Evolutionary conservation across 2,797 vertebrate genomes (phyloP), one percentile per base, ranked within the genome.

Genomic region (Anniella stebbinsi): DNA sequence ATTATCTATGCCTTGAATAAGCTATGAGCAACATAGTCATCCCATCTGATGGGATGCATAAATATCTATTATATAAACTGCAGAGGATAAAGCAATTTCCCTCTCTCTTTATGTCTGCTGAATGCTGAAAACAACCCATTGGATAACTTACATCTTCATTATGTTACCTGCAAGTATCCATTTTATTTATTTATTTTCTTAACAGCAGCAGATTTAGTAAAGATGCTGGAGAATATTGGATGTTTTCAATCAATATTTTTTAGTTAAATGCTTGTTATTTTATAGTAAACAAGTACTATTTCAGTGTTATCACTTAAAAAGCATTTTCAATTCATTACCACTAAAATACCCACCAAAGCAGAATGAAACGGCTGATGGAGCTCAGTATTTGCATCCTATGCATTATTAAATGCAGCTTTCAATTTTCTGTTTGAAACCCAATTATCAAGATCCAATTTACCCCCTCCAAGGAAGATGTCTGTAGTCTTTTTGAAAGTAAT

Each of bases 371-470:
- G 93, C 89, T 51, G 85, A 92, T 54, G 48, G 90, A 76, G 38
- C 60, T 89, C 84, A 91, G 48, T 36, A 89, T 93, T 94, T 94
- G 95, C 91, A 90, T 88, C 2, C 78, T 70, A 90, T 87, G 81
- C 91, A 83, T 92, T 95, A 94, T 92, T 95, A 95, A 96, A 89
- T 91, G 91, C 41, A 90, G 70, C 80, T 92, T 94, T 94, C 91
- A 48, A 93, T 91, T 93, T 96, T 90, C 82, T 93, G 92, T 95
- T 95, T 95, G 90, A 94, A 93, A 91, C 93, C 87, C 93, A 95
- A 94, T 96, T 96, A 95, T 92, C 91, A 91, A 78, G 60, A 95
- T 95, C 93, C 95, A 96, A 96, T 95, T 96, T 95, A 95, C 83
- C 80, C 93, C 87, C 90, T 94, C 89, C 7, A 0, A 93, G 63